phyloP scores from a whole-genome alignment of 2,888 invertebrate genomes.

The Perizoma flavofasciatum region DNA sequence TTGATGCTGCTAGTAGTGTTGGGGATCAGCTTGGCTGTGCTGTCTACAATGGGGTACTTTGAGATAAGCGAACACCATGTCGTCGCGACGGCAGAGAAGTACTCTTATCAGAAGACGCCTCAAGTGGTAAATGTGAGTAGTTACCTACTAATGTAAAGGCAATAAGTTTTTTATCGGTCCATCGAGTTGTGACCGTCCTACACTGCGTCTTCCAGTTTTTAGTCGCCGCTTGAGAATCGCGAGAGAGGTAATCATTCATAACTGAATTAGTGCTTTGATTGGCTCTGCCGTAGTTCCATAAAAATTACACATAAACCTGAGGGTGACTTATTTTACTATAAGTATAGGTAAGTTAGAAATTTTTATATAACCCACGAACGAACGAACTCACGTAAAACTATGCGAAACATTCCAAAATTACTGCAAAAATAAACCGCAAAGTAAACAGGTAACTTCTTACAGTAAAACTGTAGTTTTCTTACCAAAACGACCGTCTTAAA shows the following conservation, averaged over 20 bases:
- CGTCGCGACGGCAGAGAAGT: constrained; percentile 63
- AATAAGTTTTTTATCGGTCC: not conserved
- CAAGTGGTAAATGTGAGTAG: constrained; percentile 52
- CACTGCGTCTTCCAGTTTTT: too few species aligned
- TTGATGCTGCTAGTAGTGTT: constrained; percentile 58
- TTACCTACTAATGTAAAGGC: not conserved
- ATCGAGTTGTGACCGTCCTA: too few species aligned
- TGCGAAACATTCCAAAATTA: constrained; percentile 4
- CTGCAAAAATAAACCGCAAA: constrained; percentile 1
- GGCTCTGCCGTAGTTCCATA: too few species aligned
- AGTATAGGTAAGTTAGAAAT: too few species aligned
- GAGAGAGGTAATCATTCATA: too few species aligned
- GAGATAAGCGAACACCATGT: constrained; percentile 48
- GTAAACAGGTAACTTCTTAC: constrained; percentile 7
- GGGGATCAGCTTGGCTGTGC: constrained; percentile 64
- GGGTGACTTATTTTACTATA: too few species aligned
- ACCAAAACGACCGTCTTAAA: constrained; percentile 51
- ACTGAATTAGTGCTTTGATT: too few species aligned
- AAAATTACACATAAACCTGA: too few species aligned
- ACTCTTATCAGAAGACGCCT: constrained; percentile 52
- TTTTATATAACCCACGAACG: not conserved
- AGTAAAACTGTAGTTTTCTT: constrained; percentile 37
- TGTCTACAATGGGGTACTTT: constrained; percentile 59
- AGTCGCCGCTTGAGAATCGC: too few species aligned
- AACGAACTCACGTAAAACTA: constrained; percentile 4